A percentile compares a stretch with the other conserved stretches of the same genome.
phyloP scores from a whole-genome alignment of 2,113 vertebrate species.

The Hypocryptadius cinnamomeus region DNA sequence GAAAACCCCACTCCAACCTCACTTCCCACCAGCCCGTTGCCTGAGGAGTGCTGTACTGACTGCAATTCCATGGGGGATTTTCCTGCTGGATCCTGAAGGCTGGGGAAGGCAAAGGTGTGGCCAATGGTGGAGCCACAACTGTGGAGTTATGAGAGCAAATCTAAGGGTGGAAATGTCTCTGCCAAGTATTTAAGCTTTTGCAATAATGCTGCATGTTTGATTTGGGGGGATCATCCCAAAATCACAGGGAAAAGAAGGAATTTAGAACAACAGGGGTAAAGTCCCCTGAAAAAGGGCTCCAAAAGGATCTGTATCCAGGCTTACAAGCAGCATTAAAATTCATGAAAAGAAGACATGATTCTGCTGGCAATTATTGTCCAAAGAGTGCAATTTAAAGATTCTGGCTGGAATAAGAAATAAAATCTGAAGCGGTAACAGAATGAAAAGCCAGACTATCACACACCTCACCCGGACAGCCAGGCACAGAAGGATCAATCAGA shows the following conservation, averaged over 20 bases:
- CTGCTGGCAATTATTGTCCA: background rate
- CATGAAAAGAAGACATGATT: background rate
- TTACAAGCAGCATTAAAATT: background rate
- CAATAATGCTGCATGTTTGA: background rate
- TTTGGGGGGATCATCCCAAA: background rate
- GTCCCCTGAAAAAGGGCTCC: background rate
- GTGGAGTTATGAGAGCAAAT: background rate
- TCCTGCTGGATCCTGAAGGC: background rate
- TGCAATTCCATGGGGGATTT: background rate
- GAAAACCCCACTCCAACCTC: background rate
- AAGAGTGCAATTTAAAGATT: background rate
- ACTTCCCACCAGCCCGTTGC: background rate
- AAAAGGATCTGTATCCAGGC: background rate
- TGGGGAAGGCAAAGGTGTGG: background rate
- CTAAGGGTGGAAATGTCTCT: background rate
- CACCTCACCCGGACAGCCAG: background rate
- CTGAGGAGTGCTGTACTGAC: background rate
- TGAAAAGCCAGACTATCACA: slow-evolving; percentile 35
- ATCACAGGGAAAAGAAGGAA: background rate
- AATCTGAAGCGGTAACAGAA: background rate
- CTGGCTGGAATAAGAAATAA: slow-evolving; percentile 1
- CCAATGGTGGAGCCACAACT: no score
- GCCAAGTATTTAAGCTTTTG: background rate
- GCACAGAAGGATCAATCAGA: background rate
- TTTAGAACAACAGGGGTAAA: background rate